Evolutionary conservation across 2,888 invertebrate genomes (phyloP), one percentile per base, ranked within the genome.

Genomic region (Phasia obesa): DNA sequence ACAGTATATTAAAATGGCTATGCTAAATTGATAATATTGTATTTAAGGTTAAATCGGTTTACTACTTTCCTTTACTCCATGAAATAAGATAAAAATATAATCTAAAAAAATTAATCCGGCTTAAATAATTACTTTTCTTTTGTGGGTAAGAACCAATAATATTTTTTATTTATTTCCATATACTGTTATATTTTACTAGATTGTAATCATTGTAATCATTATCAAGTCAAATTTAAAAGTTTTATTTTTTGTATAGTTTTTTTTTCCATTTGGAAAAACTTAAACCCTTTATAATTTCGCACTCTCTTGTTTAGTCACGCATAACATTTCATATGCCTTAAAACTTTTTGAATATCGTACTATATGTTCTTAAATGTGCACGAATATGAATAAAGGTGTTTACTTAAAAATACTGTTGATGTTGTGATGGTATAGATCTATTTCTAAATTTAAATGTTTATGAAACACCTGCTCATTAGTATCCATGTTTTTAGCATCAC

Each of bases 391-490:
- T 78, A 38, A 59, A 11, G 35, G 49, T 71, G 38, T 49, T 57
- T 70, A 27, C n/a, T 35, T 4, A 71, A 51, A 71, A 49, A 49
- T 57, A 47, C 25, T 35, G 17, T 15, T 53, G 13, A 4, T n/a
- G 4, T 42, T 15, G 44, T 49, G 19, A 9, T 35, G 0, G 25
- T 53, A 25, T 53, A 19, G 27, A 55, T n/a, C 25, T 38, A 19
- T 35, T 27, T 44, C 19, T 64, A 31, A 60, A 64, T 53, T 38
- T 59, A 67, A 17, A 62, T 55, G 62, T 47, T 15, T 47, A 21
- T 38, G 1, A 42, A 81, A 67, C 67, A 81, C 65, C 77, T 81
- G 76, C 76, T 81, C 77, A 77, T 81, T 81, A 77, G 77, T 57
- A 77, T 27, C 60, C 60, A 76, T 27, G 77, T 71, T 81, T 81